These are phyloP conservation scores for Chelonia mydas DNA, from an alignment of 2,797 vertebrate genomes.

Conservation along the genomic window DNA sequence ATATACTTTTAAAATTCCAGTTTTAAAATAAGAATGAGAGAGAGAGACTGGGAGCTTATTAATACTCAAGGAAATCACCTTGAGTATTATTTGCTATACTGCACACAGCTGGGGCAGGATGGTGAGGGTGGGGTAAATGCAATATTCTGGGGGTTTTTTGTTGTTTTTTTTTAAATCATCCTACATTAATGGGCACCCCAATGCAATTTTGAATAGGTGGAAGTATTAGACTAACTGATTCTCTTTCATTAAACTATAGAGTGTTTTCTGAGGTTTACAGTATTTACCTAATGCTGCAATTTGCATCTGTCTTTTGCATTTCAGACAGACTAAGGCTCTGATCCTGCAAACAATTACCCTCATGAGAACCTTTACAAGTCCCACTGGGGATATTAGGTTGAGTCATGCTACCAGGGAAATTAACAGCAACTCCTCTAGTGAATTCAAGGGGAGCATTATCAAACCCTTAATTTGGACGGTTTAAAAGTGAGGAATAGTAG, in stretches of 20 bases:
- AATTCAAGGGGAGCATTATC: background rate
- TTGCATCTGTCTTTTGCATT: slow-evolving; percentile 23
- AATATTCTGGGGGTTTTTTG: background rate
- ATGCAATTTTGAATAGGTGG: slow-evolving; percentile 15
- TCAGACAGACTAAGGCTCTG: background rate
- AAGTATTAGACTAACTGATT: background rate
- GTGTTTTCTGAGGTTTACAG: background rate
- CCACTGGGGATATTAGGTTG: slow-evolving; percentile 11
- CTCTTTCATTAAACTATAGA: background rate
- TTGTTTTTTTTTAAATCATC: background rate
- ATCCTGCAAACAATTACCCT: slow-evolving; percentile 50
- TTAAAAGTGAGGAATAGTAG: slow-evolving; percentile 6
- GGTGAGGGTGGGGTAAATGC: background rate
- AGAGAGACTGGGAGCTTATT: background rate
- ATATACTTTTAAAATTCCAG: background rate
- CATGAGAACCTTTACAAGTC: slow-evolving; percentile 48
- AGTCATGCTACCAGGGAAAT: slow-evolving; percentile 12
- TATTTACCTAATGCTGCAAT: background rate
- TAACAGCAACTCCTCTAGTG: background rate
- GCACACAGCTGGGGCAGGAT: background rate
- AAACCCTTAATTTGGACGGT: background rate
- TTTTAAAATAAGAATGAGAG: background rate
- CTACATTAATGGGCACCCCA: background rate
- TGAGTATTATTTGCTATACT: background rate
- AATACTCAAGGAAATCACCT: background rate